phyloP scores from a whole-genome alignment of 2,888 invertebrate genomes.

The Chymomyza amoena region DNA sequence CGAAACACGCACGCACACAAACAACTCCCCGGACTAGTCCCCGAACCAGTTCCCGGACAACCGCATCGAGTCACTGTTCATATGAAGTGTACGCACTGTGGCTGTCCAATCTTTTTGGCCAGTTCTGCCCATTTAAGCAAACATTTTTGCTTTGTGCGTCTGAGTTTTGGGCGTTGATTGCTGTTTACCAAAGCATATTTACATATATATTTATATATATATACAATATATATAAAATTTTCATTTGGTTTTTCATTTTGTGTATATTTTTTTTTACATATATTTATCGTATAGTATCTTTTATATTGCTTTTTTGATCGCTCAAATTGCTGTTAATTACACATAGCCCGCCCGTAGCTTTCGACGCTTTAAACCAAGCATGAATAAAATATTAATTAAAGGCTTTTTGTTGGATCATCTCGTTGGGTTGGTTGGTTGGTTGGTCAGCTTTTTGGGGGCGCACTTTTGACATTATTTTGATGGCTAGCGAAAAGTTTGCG shows the following conservation, averaged over 20 bases:
- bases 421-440: too few species aligned
- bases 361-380: constrained; percentile 9
- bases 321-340: not conserved
- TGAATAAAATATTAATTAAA: constrained; percentile 70
- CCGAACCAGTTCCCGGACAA: not conserved
- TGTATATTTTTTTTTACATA: not conserved
- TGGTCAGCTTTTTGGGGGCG: not conserved
- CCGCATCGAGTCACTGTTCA: not conserved
- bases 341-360: not conserved
- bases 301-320: not conserved
- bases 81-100: not conserved
- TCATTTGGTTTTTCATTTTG: not conserved
- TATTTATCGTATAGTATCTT: not conserved
- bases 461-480: not conserved
- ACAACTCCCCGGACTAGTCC: too few species aligned
- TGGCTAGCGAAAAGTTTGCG: constrained; percentile 41
- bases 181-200: not conserved
- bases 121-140: constrained; percentile 30
- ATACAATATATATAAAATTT: not conserved
- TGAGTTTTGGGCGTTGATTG: not conserved
- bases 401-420: constrained; percentile 32
- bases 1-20: constrained; percentile 12
- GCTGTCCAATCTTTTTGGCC: not conserved
- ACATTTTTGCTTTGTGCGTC: constrained; percentile 2
- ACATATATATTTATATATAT: too few species aligned